These are phyloP conservation scores for Leptinotarsa rubiginosa DNA, from an alignment of 2,888 invertebrate genomes.

Conservation along the genomic window DNA sequence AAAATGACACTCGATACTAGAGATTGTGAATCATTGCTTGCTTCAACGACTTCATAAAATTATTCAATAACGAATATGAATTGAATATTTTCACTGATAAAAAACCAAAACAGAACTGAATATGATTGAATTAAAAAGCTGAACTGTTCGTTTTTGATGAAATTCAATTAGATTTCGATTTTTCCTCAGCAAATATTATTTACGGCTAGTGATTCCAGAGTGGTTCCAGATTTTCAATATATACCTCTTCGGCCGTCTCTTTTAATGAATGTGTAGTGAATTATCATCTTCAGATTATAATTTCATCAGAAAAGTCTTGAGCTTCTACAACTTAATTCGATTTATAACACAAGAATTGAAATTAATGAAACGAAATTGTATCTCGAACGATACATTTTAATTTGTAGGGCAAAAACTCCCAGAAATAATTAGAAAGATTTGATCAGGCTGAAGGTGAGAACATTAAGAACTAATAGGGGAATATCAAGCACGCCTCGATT, in stretches of 20 bases:
- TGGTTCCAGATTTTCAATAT: slow-evolving; percentile 50
- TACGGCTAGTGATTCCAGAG: slow-evolving; percentile 45
- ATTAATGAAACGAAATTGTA: slow-evolving; percentile 25
- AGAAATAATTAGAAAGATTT: background rate
- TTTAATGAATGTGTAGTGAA: slow-evolving; percentile 39
- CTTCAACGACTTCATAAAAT: background rate
- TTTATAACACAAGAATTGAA: slow-evolving; percentile 23
- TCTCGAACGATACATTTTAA: slow-evolving; percentile 24
- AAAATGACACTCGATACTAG: too few species aligned
- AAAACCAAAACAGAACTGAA: background rate
- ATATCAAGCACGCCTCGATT: background rate
- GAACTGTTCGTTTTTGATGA: slow-evolving; percentile 39
- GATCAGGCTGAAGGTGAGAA: slow-evolving; percentile 1
- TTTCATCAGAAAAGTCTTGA: slow-evolving; percentile 36
- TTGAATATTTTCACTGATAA: background rate
- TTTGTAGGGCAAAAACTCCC: slow-evolving; percentile 8
- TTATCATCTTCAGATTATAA: slow-evolving; percentile 39
- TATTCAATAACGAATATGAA: background rate
- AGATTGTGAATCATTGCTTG: too few species aligned
- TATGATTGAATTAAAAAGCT: background rate
- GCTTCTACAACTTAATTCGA: slow-evolving; percentile 22
- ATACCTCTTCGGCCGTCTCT: slow-evolving; percentile 38
- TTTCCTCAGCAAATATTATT: slow-evolving; percentile 50
- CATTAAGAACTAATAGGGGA: background rate
- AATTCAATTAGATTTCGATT: slow-evolving; percentile 51